Percentiles rank a stretch among this genome's conserved stretches.
Conservation (phyloP, 2,797 vertebrate genomes). For the Sebastes nivosus region DNA sequence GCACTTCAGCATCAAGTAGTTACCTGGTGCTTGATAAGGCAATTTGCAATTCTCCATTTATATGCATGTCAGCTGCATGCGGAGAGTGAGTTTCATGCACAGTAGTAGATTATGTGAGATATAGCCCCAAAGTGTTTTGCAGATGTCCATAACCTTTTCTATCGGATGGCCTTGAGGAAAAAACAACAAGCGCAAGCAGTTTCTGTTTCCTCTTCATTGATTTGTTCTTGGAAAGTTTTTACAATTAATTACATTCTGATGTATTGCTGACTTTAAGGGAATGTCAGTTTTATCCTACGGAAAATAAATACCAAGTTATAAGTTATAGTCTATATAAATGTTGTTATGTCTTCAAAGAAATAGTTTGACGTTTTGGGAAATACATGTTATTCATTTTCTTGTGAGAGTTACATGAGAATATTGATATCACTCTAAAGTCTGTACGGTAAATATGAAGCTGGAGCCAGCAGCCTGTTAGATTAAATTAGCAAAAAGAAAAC, state of each 20-base stretch:
- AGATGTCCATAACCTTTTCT: constrained; percentile 5
- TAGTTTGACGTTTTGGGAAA: background rate
- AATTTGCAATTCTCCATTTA: constrained; percentile 36
- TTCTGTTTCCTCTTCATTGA: background rate
- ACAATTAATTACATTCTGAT: background rate
- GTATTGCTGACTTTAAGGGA: background rate
- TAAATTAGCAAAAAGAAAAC: background rate
- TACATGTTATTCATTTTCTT: background rate
- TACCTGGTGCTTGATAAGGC: constrained; percentile 32
- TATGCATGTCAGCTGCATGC: constrained; percentile 18
- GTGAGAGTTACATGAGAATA: background rate
- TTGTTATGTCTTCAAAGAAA: background rate
- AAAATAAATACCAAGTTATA: background rate
- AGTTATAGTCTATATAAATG: background rate
- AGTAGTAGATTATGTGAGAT: background rate
- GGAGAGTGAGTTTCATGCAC: background rate
- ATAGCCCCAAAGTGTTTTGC: background rate
- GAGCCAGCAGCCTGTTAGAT: background rate
- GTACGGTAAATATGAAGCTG: background rate
- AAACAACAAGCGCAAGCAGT: background rate
- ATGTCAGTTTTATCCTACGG: background rate
- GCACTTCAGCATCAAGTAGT: constrained; percentile 52
- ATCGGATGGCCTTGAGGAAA: background rate
- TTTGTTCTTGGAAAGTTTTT: background rate
- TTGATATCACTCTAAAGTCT: background rate